Evolutionary conservation across 2,888 invertebrate genomes (phyloP).

Genomic region (Malthinus flaveolus): DNA sequence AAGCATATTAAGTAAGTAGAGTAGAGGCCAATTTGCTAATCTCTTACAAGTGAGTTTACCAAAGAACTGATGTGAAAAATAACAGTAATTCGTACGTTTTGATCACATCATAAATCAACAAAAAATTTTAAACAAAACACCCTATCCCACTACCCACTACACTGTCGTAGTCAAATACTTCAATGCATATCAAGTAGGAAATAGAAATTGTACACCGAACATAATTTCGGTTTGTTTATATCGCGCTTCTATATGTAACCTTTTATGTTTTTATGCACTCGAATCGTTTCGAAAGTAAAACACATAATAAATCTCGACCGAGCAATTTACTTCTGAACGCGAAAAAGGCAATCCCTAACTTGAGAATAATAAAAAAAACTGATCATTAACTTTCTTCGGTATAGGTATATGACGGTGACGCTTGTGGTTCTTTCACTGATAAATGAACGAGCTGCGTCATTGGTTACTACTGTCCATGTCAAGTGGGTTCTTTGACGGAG

Average conservation of each 20-base stretch:
- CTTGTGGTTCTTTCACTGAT: constrained; percentile 31
- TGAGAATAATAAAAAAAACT: constrained; percentile 24
- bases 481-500: constrained; percentile 32
- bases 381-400: constrained; percentile 28
- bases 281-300: constrained; percentile 23
- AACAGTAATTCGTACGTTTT: constrained; percentile 19
- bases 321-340: constrained; percentile 21
- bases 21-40: background rate
- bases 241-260: constrained; percentile 9
- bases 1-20: background rate
- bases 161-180: constrained; percentile 18
- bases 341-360: constrained; percentile 20
- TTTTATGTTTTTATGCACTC: constrained; percentile 18
- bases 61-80: constrained; percentile 14
- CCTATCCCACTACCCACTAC: too few relatives aligned
- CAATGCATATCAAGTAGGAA: constrained; percentile 30
- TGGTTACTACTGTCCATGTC: constrained; percentile 30
- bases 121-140: constrained; percentile 23
- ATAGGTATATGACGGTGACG: constrained; percentile 32
- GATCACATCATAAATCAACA: constrained; percentile 20
- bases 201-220: constrained; percentile 16
- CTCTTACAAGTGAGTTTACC: background rate
- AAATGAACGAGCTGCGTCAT: constrained; percentile 32
- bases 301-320: constrained; percentile 26
- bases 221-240: constrained; percentile 23